These are phyloP conservation scores for Moxostoma hubbsi DNA, from an alignment of 2,797 vertebrate genomes.

Conservation along the genomic window DNA sequence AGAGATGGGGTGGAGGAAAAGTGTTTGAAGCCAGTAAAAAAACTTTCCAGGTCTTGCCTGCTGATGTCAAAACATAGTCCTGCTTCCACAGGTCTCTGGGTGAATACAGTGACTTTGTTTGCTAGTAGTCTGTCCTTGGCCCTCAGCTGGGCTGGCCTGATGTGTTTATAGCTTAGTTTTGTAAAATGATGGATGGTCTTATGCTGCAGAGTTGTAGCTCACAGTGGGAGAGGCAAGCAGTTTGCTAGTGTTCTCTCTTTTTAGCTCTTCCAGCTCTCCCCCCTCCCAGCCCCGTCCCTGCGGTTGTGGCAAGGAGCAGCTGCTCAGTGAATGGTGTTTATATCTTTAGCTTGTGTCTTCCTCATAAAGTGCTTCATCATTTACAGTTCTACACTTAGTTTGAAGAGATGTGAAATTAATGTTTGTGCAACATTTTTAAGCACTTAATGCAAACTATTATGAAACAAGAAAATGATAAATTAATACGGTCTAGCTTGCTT, in stretches of 20 bases:
- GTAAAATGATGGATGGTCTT: constrained; percentile 53
- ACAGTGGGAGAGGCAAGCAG: constrained; percentile 13
- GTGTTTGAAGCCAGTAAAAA: constrained; percentile 3
- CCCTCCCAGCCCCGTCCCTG: neutral
- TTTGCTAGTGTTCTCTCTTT: constrained; percentile 11
- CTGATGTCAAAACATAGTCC: neutral
- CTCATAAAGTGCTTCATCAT: constrained; percentile 27
- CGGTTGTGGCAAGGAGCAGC: constrained; percentile 29
- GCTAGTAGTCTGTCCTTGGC: constrained; percentile 53
- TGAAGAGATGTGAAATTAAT: neutral
- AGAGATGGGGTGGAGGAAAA: neutral
- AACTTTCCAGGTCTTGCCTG: constrained; percentile 40
- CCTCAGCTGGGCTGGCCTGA: constrained; percentile 44
- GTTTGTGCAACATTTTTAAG: neutral
- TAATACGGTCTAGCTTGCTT: too few relatives aligned
- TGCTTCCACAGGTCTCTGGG: constrained; percentile 23
- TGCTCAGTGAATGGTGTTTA: constrained; percentile 48
- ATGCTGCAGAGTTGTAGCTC: constrained; percentile 46
- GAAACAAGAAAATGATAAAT: neutral
- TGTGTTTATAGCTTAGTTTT: constrained; percentile 56
- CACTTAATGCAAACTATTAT: constrained; percentile 7
- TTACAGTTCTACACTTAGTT: constrained; percentile 15
- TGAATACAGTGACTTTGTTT: constrained; percentile 47
- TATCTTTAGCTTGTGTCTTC: constrained; percentile 41
- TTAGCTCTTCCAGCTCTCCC: neutral